phyloP scores from a whole-genome alignment of 2,113 vertebrate genomes.

The Tupaia tana region DNA sequence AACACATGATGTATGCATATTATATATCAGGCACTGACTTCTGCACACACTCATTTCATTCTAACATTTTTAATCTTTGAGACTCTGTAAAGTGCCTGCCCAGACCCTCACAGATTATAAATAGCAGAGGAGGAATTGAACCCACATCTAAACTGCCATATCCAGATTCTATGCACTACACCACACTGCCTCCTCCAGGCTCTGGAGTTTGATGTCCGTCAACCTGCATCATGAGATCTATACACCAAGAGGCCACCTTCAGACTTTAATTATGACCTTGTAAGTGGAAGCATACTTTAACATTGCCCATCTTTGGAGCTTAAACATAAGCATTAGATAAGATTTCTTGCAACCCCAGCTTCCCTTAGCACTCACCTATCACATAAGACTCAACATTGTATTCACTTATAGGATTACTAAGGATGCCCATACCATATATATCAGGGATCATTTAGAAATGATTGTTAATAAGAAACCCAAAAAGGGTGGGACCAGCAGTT shows the following conservation, averaged over 20 bases:
- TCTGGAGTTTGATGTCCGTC: not conserved
- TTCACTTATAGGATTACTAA: not conserved
- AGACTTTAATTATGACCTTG: not conserved
- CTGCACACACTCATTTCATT: not conserved
- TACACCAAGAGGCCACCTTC: not conserved
- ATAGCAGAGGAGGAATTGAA: not conserved
- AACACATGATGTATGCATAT: not conserved
- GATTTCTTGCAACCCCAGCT: not conserved
- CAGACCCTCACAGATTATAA: not conserved
- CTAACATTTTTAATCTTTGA: constrained; percentile 36
- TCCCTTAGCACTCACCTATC: not conserved
- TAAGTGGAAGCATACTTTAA: not conserved
- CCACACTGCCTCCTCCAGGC: not conserved
- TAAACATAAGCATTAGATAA: not conserved
- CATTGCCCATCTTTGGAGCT: not conserved
- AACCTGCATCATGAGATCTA: not conserved
- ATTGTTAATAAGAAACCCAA: not conserved
- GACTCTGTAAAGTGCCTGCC: not conserved
- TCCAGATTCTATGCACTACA: not conserved
- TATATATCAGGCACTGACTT: not conserved
- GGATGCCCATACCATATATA: not conserved
- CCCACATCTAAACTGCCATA: not conserved
- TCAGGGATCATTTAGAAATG: not conserved
- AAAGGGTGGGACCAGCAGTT: too few relatives aligned
- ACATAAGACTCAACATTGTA: not conserved